phyloP scores from a whole-genome alignment of 1,140 invertebrate species.

The Apis laboriosa region DNA sequence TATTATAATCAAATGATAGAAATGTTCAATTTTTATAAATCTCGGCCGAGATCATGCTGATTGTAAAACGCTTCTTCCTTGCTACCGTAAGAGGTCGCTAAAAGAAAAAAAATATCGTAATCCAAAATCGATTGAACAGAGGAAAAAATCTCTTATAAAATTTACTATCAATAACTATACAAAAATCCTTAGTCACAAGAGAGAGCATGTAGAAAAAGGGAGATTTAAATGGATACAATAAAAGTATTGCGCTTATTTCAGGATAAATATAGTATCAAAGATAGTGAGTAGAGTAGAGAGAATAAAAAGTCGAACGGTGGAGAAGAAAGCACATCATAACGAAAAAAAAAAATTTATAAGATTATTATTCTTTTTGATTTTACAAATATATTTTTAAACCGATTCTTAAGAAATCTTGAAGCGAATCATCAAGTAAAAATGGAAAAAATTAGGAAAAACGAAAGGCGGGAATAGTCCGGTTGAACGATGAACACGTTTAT shows the following conservation, averaged over 20 bases:
- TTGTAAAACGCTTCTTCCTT: conserved; percentile 8
- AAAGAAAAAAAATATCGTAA: neutral
- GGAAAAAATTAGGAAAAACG: conserved; percentile 1
- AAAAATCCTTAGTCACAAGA: neutral
- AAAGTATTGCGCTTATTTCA: conserved; percentile 44
- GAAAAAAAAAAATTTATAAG: conserved; percentile 30
- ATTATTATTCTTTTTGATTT: neutral
- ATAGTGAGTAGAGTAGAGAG: conserved; percentile 28
- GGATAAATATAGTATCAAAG: conserved; percentile 62
- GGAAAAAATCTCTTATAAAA: conserved; percentile 3
- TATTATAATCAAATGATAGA: neutral
- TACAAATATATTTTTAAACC: neutral
- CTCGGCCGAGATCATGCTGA: neutral
- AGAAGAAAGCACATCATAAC: conserved; percentile 19
- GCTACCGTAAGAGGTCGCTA: neutral
- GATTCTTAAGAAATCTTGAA: neutral
- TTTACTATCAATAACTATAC: neutral
- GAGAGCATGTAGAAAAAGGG: neutral
- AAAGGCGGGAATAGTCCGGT: neutral
- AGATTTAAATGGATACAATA: conserved; percentile 33
- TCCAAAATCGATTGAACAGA: neutral
- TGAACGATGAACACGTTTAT: conserved; percentile 37
- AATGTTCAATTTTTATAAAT: neutral
- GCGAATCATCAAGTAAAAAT: neutral
- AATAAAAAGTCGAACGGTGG: conserved; percentile 12